Evolutionary conservation across 2,797 vertebrate genomes (phyloP).

Genomic region (Spinibarbus caldwelli): DNA sequence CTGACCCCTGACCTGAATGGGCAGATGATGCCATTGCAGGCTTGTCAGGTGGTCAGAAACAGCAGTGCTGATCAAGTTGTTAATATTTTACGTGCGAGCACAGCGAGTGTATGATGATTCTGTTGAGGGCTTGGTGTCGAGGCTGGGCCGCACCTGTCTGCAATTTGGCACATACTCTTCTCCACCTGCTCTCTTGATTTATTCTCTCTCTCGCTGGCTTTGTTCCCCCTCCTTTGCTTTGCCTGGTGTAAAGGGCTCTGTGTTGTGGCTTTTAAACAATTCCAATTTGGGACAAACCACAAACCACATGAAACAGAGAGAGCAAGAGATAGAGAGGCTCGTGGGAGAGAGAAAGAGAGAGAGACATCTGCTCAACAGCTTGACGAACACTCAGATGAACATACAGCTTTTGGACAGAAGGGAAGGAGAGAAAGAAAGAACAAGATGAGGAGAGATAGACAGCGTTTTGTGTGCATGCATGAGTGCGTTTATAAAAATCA

Average conservation of each 20-base stretch:
- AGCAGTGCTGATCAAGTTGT: neutral
- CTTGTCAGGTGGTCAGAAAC: neutral
- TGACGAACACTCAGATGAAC: conserved; percentile 50
- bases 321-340: conserved; percentile 46
- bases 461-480: conserved; percentile 5
- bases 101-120: conserved; percentile 4
- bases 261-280: conserved; percentile 61
- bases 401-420: conserved; percentile 30
- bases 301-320: conserved; percentile 63
- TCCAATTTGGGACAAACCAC: conserved; percentile 66
- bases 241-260: conserved; percentile 57
- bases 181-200: conserved; percentile 68
- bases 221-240: conserved; percentile 54
- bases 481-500: neutral
- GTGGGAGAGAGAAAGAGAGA: conserved; percentile 26
- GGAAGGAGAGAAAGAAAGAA: conserved; percentile 2
- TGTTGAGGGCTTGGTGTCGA: conserved; percentile 38
- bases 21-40: neutral
- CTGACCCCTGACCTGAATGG: conserved; percentile 4
- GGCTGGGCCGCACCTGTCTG: conserved; percentile 65
- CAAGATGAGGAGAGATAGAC: conserved; percentile 3
- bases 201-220: conserved; percentile 53
- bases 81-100: neutral
- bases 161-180: conserved; percentile 67
- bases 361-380: conserved; percentile 62